Evolutionary conservation across 2,797 vertebrate genomes (phyloP).

Genomic region (Oreonectes daqikongensis): DNA sequence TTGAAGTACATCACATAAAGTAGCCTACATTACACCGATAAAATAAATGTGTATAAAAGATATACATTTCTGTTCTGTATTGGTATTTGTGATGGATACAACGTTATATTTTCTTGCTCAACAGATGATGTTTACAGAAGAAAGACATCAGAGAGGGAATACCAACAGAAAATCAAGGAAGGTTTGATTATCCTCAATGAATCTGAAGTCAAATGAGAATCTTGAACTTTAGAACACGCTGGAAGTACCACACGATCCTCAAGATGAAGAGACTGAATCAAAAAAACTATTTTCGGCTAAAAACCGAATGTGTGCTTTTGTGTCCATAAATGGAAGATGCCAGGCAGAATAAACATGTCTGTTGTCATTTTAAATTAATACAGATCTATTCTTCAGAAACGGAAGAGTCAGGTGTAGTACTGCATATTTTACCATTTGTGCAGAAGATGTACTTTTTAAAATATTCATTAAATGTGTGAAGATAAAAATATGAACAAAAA

Average conservation of each 20-base stretch:
- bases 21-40: too few relatives aligned
- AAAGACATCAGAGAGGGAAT: constrained; percentile 11
- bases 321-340: neutral
- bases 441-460: neutral
- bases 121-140: constrained; percentile 21
- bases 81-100: neutral
- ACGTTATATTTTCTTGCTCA: neutral
- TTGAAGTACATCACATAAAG: neutral
- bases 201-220: neutral
- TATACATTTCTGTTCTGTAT: neutral
- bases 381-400: neutral
- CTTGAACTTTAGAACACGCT: constrained; percentile 1
- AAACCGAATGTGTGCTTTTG: neutral
- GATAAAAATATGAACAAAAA: neutral
- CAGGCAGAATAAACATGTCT: neutral
- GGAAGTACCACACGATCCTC: constrained; percentile 10
- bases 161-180: neutral
- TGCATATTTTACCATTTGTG: neutral
- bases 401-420: neutral
- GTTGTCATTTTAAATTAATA: neutral
- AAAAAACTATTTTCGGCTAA: neutral
- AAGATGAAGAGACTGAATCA: neutral
- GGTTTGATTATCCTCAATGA: neutral
- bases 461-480: neutral
- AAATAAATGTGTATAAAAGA: neutral